These are phyloP conservation scores for Neopelma chrysocephalum DNA, from an alignment of 2,797 vertebrate species.

Conservation along the genomic window DNA sequence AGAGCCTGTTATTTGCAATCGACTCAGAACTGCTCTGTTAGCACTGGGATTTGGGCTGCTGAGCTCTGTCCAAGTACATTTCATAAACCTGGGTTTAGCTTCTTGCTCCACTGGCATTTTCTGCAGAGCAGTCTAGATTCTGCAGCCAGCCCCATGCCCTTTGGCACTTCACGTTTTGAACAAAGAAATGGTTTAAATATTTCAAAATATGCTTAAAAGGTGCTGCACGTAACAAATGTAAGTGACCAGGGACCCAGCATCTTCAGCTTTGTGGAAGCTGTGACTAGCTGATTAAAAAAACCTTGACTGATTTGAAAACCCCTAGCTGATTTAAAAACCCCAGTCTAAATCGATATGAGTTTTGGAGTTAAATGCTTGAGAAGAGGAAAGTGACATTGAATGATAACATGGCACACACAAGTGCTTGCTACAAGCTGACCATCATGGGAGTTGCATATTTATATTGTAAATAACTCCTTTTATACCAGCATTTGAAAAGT, in stretches of 20 bases:
- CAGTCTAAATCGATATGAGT: background rate
- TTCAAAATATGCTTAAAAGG: background rate
- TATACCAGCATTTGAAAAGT: background rate
- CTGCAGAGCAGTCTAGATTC: background rate
- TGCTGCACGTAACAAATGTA: background rate
- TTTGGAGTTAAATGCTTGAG: background rate
- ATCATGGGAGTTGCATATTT: background rate
- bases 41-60: slow-evolving; percentile 11
- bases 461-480: background rate
- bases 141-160: background rate
- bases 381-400: background rate
- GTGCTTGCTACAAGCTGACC: background rate
- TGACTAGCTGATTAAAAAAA: background rate
- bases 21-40: slow-evolving; percentile 38
- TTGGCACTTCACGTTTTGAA: background rate
- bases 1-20: slow-evolving; percentile 29
- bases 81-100: slow-evolving; percentile 42
- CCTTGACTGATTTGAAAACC: background rate
- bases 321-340: background rate
- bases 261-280: background rate
- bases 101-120: background rate
- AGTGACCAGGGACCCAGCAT: background rate
- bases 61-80: background rate
- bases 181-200: background rate
- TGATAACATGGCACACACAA: background rate